Evolutionary conservation across 2,888 invertebrate species (phyloP).

Genomic region (Mycalesis mineus): DNA sequence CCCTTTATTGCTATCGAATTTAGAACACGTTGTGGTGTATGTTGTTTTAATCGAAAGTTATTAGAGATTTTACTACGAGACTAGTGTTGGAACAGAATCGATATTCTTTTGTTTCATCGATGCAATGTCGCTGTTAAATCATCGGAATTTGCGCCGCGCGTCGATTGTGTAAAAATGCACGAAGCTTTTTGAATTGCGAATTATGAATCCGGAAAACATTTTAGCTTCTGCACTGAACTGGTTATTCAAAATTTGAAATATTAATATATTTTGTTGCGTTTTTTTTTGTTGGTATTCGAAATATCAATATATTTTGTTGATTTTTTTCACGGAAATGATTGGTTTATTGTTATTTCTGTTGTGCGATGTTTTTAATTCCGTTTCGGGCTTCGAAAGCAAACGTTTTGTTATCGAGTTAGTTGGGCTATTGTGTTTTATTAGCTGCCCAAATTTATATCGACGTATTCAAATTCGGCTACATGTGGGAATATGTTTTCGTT

Average conservation of each 20-base stretch:
- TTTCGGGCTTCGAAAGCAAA: no score
- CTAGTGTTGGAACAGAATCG: conserved; percentile 34
- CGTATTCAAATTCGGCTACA: no score
- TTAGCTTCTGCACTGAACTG: neutral
- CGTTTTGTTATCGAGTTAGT: neutral
- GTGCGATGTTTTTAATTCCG: no score
- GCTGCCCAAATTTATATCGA: no score
- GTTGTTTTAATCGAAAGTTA: conserved; percentile 36
- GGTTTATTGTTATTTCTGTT: no score
- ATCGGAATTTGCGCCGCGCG: neutral
- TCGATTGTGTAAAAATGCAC: conserved; percentile 1
- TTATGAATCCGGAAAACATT: conserved; percentile 7
- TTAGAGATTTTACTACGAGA: conserved; percentile 39
- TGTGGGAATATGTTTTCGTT: no score
- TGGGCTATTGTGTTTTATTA: neutral
- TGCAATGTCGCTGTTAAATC: conserved; percentile 6
- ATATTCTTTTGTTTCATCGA: conserved; percentile 15
- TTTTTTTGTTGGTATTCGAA: neutral
- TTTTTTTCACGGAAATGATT: no score
- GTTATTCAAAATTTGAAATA: conserved; percentile 3
- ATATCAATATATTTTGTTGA: neutral
- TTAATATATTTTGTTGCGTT: neutral
- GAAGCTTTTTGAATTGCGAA: conserved; percentile 3
- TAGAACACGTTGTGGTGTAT: conserved; percentile 38
- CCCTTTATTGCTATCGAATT: conserved; percentile 49